Evolutionary conservation across 2,113 vertebrate species (phyloP), one percentile per base, ranked within the genome.

Genomic region (Leptocoma aspasia): DNA sequence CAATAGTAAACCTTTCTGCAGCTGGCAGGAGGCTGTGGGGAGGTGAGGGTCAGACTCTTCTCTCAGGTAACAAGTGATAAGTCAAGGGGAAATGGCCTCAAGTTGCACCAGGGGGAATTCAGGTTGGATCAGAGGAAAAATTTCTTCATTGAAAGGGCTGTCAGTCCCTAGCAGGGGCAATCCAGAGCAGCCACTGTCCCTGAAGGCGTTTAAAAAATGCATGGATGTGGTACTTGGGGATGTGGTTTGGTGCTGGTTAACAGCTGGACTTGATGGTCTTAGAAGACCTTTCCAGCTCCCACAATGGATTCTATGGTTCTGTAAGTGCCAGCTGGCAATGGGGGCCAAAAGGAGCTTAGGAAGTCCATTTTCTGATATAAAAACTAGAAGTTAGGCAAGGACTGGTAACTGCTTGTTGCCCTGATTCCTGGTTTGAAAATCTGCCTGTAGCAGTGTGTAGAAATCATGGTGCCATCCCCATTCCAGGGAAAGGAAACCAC

Each of bases 271-370:
- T 5, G 1, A 24, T 35, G 16, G 7, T 15, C 14, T 37, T 11
- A 27, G 19, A 54, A 22, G 6, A 39, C 35, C 3, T 65, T 66
- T n/a, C 20, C 11, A 64, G 3, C 22, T 9, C 19, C 28, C 5
- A 21, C 1, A 9, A n/a, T 11, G 3, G 2, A 6, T 61, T 47
- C 14, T 11, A 0, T 42, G 33, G 9, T 30, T 33, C 18, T 45
- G 0, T 7, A 26, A 50, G 23, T 17, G 17, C 13, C 31, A 44
- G 11, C 18, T 72, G 49, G 42, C 12, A 28, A 8, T 22, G 6
- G 8, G 30, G 47, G 33, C 17, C 33, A 33, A 44, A 59, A 83
- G 33, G 9, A 35, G 16, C 45, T 64, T 8, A 37, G 37, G 10
- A 15, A 44, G 8, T 77, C 39, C 5, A 3, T 35, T 72, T 44